Evolutionary conservation across 2,797 vertebrate genomes (phyloP).

Genomic region (Streptopelia turtur): DNA sequence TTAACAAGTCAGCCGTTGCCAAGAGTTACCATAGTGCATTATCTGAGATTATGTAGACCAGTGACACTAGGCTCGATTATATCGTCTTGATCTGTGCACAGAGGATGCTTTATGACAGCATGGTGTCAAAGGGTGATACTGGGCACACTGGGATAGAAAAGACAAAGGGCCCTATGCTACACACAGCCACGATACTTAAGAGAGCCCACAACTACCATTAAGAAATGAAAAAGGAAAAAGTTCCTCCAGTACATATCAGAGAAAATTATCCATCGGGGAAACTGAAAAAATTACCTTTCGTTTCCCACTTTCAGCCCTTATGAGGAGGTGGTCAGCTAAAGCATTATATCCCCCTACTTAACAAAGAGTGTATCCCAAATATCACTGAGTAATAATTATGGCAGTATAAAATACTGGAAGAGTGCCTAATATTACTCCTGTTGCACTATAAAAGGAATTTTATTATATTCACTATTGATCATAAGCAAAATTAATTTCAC

Average conservation of each 20-base stretch:
- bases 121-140: slow-evolving; percentile 26
- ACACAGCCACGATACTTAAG: not conserved
- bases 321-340: not conserved
- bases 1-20: slow-evolving; percentile 57
- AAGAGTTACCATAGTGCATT: slow-evolving; percentile 57
- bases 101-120: slow-evolving; percentile 61
- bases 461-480: not conserved
- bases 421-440: not conserved
- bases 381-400: not conserved
- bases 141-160: not conserved
- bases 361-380: not conserved
- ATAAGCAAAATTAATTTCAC: not conserved
- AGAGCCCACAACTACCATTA: not conserved
- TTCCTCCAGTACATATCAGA: not conserved
- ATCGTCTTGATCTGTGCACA: slow-evolving; percentile 44
- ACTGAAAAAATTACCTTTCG: not conserved
- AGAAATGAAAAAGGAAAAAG: not conserved
- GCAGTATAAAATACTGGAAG: not conserved
- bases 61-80: slow-evolving; percentile 53
- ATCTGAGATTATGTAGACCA: slow-evolving; percentile 63
- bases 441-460: not conserved
- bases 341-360: not conserved
- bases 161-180: not conserved
- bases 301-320: not conserved
- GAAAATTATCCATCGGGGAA: not conserved